phyloP scores from a whole-genome alignment of 2,888 invertebrate species.

The Meloe dianella region DNA sequence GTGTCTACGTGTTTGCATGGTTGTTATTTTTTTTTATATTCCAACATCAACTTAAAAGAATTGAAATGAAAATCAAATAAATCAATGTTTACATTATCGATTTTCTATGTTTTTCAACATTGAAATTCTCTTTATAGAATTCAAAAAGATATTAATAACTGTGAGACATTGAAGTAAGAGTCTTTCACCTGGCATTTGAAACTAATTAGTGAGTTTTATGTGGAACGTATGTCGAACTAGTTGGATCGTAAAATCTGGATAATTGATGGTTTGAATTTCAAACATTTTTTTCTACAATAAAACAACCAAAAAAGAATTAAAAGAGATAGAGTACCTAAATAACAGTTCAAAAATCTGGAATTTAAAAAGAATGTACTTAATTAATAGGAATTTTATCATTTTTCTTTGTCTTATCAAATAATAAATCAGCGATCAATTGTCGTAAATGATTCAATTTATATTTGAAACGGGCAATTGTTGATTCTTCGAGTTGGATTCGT shows the following conservation, averaged over 20 bases:
- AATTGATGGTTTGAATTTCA: conserved; percentile 12
- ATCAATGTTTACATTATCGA: conserved; percentile 33
- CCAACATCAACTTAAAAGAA: conserved; percentile 7
- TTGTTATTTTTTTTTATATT: not conserved
- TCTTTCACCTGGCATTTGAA: conserved; percentile 21
- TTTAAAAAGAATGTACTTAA: not conserved
- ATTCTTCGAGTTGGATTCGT: not conserved
- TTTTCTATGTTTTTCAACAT: conserved; percentile 6
- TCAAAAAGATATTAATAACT: conserved; percentile 15
- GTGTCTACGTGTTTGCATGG: not conserved
- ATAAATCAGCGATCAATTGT: not conserved
- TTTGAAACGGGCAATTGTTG: not conserved
- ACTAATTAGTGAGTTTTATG: conserved; percentile 18
- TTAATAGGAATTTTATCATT: not conserved
- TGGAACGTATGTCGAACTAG: conserved; percentile 14
- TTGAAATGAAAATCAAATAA: conserved; percentile 29
- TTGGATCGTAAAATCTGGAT: conserved; percentile 11
- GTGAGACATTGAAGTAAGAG: not conserved
- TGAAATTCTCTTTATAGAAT: not conserved
- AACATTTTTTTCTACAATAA: not conserved
- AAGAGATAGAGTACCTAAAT: not conserved
- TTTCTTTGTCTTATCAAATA: not conserved
- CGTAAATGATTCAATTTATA: not conserved
- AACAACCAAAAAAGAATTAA: not conserved
- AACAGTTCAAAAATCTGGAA: not conserved